phyloP scores from a whole-genome alignment of 2,113 vertebrate genomes.

The Pomatostomus ruficeps region DNA sequence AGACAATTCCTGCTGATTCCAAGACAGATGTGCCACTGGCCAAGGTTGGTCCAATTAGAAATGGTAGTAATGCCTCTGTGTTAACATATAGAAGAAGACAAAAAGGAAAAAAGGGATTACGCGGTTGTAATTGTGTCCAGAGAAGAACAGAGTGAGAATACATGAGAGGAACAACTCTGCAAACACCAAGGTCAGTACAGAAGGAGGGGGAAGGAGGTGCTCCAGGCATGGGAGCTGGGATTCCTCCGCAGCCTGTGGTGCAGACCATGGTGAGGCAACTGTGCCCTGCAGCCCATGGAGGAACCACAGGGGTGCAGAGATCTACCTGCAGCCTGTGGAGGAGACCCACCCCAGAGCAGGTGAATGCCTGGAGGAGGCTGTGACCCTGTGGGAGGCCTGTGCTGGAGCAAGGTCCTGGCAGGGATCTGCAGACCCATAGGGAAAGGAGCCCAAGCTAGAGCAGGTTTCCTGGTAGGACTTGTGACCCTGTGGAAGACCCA shows the following conservation, averaged over 20 bases:
- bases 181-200: neutral
- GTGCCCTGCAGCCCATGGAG: neutral
- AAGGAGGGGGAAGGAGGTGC: neutral
- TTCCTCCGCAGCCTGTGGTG: neutral
- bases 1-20: neutral
- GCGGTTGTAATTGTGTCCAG: neutral
- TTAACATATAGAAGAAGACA: neutral
- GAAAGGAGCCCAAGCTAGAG: neutral
- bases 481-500: no score
- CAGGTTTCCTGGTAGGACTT: neutral
- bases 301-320: neutral
- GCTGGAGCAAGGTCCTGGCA: neutral
- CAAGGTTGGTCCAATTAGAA: neutral
- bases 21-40: neutral
- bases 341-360: neutral
- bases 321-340: neutral
- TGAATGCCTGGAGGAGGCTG: neutral
- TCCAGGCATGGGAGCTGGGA: accelerated
- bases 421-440: neutral
- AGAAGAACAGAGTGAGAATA: neutral
- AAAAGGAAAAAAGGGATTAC: neutral
- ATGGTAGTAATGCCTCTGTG: neutral
- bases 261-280: neutral
- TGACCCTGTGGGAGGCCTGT: neutral
- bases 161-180: neutral